These are phyloP conservation scores for Galleria mellonella DNA, from an alignment of 1,140 invertebrate species.

Conservation along the genomic window DNA sequence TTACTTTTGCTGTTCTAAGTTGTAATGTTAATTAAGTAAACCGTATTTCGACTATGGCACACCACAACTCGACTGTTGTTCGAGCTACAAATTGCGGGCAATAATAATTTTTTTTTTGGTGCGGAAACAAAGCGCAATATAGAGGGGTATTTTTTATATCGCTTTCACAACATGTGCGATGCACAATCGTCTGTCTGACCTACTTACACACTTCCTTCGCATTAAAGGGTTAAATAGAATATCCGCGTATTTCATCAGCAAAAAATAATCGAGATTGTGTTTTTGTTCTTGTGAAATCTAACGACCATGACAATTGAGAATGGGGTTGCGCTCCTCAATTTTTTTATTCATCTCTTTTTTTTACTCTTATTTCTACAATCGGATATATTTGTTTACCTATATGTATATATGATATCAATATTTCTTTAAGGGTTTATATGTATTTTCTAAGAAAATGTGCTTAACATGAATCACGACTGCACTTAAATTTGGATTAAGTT, in stretches of 20 bases:
- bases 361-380: too few species aligned
- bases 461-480: too few species aligned
- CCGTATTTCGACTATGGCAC: constrained; percentile 29
- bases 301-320: too few species aligned
- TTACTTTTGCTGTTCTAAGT: too few species aligned
- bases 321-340: too few species aligned
- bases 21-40: too few species aligned
- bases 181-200: constrained; percentile 58
- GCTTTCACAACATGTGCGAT: constrained; percentile 73
- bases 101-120: constrained; percentile 61
- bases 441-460: too few species aligned
- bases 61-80: constrained; percentile 19
- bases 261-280: constrained; percentile 28
- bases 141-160: constrained; percentile 57
- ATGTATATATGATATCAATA: too few species aligned
- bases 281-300: constrained; percentile 11
- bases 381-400: too few species aligned
- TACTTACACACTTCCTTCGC: constrained; percentile 71
- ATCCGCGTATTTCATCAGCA: constrained; percentile 39
- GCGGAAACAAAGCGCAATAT: constrained; percentile 56
- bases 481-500: too few species aligned
- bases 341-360: too few species aligned
- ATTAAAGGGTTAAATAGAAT: constrained; percentile 64
- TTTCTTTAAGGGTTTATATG: too few species aligned
- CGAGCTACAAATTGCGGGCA: constrained; percentile 66